phyloP scores from a whole-genome alignment of 2,888 invertebrate genomes.

The Tetragnatha montana region DNA sequence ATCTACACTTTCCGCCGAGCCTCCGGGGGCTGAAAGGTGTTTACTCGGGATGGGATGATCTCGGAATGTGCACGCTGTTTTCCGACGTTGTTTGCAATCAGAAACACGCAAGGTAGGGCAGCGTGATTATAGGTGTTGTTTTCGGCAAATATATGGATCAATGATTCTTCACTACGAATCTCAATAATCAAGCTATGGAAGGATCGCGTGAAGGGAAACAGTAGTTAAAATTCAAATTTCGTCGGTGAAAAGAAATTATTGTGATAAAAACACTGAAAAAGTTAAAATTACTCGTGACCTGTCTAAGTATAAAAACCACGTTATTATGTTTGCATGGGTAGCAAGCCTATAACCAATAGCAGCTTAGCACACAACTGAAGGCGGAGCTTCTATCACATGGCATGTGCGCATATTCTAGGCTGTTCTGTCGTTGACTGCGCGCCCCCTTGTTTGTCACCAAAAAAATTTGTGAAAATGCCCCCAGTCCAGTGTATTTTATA shows the following conservation, averaged over 20 bases:
- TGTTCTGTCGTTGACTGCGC: constrained; percentile 29
- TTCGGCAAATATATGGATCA: constrained; percentile 66
- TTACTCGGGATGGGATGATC: not conserved
- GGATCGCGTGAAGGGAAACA: not conserved
- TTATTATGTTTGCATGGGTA: constrained; percentile 70
- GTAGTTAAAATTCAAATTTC: not conserved
- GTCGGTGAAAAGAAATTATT: not conserved
- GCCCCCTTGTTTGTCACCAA: constrained; percentile 19
- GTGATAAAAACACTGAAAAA: constrained; percentile 9
- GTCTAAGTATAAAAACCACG: constrained; percentile 62
- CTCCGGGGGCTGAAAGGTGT: not conserved
- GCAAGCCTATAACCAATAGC: constrained; percentile 47
- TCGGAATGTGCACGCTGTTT: not conserved
- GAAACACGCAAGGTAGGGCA: constrained; percentile 56
- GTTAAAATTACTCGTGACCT: constrained; percentile 66
- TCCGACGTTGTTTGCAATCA: not conserved
- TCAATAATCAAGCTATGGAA: not conserved
- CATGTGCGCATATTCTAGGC: constrained; percentile 38
- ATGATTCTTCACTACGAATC: constrained; percentile 37
- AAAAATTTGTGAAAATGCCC: not conserved
- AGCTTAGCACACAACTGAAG: constrained; percentile 57
- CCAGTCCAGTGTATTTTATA: not conserved
- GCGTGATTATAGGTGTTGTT: constrained; percentile 57
- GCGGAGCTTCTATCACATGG: constrained; percentile 68
- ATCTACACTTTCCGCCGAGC: constrained; percentile 10